Conservation (phyloP, 2,113 vertebrate genomes). For the Eclectus roratus region DNA sequence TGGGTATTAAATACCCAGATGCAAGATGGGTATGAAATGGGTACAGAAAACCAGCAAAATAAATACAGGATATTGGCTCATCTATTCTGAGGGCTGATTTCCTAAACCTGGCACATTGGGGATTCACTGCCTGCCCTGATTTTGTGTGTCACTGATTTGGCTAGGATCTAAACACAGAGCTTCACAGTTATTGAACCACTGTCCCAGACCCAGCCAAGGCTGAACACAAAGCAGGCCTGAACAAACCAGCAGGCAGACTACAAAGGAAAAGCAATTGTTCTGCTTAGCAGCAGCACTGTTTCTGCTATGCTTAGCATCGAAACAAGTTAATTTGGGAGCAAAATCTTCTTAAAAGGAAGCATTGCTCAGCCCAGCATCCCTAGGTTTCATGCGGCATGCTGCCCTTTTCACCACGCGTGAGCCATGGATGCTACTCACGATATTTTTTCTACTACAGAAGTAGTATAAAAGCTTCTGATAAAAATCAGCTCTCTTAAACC, state of each 20-base stretch:
- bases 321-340: conserved; percentile 79
- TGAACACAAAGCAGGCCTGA: conserved; percentile 65
- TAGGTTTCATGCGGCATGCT: conserved; percentile 48
- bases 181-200: conserved; percentile 43
- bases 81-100: conserved; percentile 39
- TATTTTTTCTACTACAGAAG: background rate
- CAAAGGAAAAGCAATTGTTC: conserved; percentile 70
- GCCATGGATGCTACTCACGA: conserved; percentile 26
- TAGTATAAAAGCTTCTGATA: background rate
- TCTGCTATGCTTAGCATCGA: conserved; percentile 67
- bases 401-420: conserved; percentile 52
- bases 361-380: conserved; percentile 38
- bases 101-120: conserved; percentile 45
- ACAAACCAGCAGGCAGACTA: conserved; percentile 58
- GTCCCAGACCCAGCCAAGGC: conserved; percentile 63
- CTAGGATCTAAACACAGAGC: conserved; percentile 60
- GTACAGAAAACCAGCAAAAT: conserved; percentile 35
- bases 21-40: background rate
- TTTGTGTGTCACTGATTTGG: conserved; percentile 67
- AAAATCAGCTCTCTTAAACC: conserved; percentile 11
- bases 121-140: conserved; percentile 50
- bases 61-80: conserved; percentile 48
- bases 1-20: conserved; percentile 36
- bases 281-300: conserved; percentile 52
- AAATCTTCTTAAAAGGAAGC: conserved; percentile 63